These are phyloP conservation scores for Brachionichthys hirsutus DNA, from an alignment of 2,113 vertebrate genomes.

Conservation along the genomic window DNA sequence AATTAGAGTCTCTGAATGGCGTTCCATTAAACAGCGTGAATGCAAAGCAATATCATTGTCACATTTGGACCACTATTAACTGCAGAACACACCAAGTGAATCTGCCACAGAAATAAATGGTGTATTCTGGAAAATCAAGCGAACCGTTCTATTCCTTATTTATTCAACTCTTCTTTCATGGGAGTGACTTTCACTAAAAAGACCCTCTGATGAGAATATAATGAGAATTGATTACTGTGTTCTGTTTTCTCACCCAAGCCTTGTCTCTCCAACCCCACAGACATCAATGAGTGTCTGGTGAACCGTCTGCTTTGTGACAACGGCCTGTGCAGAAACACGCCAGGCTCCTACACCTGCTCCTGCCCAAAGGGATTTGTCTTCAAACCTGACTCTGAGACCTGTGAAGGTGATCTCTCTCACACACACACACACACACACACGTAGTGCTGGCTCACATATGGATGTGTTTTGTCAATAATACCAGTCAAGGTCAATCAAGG, in stretches of 20 bases:
- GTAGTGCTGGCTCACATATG: conserved; percentile 1
- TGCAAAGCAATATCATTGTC: background rate
- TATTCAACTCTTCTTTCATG: background rate
- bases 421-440: background rate
- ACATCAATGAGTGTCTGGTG: conserved; percentile 95
- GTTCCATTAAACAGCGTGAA: too few species aligned
- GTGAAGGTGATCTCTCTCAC: conserved; percentile 83
- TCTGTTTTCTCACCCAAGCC: background rate
- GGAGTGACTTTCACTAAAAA: too few species aligned
- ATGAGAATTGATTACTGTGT: too few species aligned
- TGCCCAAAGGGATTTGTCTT: conserved; percentile 95
- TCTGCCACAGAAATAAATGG: background rate
- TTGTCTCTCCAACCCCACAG: conserved; percentile 68
- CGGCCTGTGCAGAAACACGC: conserved; percentile 92
- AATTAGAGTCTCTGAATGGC: too few species aligned
- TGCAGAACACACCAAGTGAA: background rate
- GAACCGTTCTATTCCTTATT: background rate
- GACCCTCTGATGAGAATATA: too few species aligned
- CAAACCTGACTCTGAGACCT: conserved; percentile 92
- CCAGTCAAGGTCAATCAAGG: conserved; percentile 6
- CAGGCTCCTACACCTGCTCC: conserved; percentile 93
- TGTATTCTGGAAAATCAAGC: background rate
- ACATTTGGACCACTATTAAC: background rate
- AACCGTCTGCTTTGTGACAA: conserved; percentile 95
- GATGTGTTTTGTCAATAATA: conserved; percentile 2